phyloP scores from a whole-genome alignment of 2,113 vertebrate genomes.

The Myocastor coypus region DNA sequence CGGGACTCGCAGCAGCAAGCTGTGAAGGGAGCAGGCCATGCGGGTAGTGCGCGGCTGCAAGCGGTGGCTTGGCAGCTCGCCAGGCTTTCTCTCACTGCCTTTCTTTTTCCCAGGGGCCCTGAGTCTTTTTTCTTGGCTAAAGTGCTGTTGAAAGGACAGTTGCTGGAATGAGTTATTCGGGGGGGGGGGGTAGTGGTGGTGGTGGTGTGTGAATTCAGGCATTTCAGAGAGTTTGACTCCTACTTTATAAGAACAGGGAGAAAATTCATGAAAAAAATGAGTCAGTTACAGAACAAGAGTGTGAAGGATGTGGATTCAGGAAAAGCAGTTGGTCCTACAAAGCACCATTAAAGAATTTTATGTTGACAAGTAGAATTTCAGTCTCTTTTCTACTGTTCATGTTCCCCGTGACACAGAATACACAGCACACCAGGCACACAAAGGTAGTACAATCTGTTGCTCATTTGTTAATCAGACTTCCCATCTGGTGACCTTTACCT shows the following conservation, averaged over 20 bases:
- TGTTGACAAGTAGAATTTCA: fast-evolving
- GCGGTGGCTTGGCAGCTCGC: neutral
- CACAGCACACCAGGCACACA: neutral
- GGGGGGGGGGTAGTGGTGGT: neutral
- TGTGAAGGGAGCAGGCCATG: no score
- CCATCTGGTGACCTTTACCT: neutral
- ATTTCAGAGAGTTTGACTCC: neutral
- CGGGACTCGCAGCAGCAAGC: neutral
- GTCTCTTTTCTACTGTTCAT: fast-evolving
- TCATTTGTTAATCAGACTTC: neutral
- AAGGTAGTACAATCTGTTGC: neutral
- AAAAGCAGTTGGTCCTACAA: neutral
- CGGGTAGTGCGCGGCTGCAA: neutral
- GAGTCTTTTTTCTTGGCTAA: neutral
- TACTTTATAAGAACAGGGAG: neutral
- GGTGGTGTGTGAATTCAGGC: neutral
- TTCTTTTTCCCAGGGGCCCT: neutral
- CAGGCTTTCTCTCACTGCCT: neutral
- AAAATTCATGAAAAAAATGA: neutral
- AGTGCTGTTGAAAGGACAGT: neutral
- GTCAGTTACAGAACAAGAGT: neutral
- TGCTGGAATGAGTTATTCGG: neutral
- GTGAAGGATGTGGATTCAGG: neutral
- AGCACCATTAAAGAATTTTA: neutral
- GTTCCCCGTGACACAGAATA: neutral